These are phyloP conservation scores for Parthenolecanium corni DNA, from an alignment of 2,888 invertebrate genomes.

Conservation along the genomic window DNA sequence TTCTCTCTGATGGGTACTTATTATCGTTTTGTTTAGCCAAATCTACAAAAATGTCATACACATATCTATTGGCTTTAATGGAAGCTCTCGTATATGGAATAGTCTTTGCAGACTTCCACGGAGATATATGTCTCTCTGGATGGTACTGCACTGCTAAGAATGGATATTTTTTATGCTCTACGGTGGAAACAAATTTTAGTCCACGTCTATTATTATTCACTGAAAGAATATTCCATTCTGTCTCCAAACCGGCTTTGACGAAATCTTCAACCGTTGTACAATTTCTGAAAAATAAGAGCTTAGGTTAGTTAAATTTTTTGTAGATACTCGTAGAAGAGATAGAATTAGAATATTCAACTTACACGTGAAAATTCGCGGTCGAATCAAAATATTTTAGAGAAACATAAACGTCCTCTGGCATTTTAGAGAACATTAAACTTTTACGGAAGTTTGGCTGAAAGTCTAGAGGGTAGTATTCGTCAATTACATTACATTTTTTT, in stretches of 20 bases:
- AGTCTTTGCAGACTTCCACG: slow-evolving; percentile 9
- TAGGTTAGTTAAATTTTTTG: no score
- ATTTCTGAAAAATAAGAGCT: slow-evolving; percentile 1
- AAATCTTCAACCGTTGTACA: slow-evolving; percentile 7
- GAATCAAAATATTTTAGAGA: not conserved
- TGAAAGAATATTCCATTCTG: slow-evolving; percentile 9
- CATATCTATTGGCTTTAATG: slow-evolving; percentile 25
- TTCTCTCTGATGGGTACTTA: not conserved
- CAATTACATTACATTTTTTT: not conserved
- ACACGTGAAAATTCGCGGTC: slow-evolving; percentile 3
- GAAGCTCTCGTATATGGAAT: slow-evolving; percentile 21
- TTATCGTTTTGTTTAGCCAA: slow-evolving; percentile 25
- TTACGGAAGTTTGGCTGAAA: not conserved
- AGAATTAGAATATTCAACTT: not conserved
- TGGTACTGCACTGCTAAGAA: slow-evolving; percentile 31
- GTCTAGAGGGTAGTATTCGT: slow-evolving; percentile 3
- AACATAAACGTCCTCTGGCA: not conserved
- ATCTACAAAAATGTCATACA: slow-evolving; percentile 29
- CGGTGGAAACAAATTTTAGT: slow-evolving; percentile 29
- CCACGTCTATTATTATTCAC: slow-evolving; percentile 7
- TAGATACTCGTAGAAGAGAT: no score
- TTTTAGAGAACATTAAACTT: slow-evolving; percentile 2
- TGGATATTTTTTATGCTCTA: slow-evolving; percentile 30
- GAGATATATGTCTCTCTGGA: slow-evolving; percentile 29
- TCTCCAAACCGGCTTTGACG: not conserved